These are phyloP conservation scores for Struthidea cinerea DNA, from an alignment of 2,113 vertebrate species.

Conservation along the genomic window DNA sequence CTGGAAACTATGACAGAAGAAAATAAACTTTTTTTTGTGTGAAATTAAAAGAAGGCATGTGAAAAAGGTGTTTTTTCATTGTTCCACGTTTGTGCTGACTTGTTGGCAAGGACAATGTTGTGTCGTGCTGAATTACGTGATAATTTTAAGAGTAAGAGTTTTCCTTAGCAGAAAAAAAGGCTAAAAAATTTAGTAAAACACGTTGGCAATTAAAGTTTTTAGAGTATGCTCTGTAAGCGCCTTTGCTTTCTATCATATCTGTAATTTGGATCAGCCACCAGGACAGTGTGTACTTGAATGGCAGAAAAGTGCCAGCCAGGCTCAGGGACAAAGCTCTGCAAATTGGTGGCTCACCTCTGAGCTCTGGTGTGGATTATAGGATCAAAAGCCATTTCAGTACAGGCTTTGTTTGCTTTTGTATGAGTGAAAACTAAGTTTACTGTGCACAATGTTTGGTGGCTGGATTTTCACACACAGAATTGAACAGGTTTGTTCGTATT, in stretches of 20 bases:
- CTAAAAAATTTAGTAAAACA: neutral
- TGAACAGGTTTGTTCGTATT: neutral
- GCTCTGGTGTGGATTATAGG: conserved; percentile 51
- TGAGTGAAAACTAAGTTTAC: conserved; percentile 52
- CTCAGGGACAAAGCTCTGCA: conserved; percentile 54
- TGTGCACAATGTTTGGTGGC: neutral
- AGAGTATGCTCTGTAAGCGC: neutral
- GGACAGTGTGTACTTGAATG: neutral
- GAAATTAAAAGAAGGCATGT: neutral
- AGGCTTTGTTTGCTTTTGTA: conserved; percentile 46
- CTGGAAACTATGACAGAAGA: neutral
- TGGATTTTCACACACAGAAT: neutral
- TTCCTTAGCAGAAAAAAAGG: neutral
- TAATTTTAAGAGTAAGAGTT: neutral
- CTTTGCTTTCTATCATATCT: neutral
- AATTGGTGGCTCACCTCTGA: conserved; percentile 61
- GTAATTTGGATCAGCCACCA: neutral
- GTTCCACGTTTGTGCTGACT: neutral
- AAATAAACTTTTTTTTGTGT: neutral
- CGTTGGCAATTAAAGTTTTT: neutral
- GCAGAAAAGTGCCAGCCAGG: conserved; percentile 6
- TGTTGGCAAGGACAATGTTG: neutral
- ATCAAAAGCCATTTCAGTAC: conserved; percentile 64
- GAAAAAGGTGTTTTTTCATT: neutral
- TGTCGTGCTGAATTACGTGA: neutral